Evolutionary conservation across 2,797 vertebrate genomes (phyloP).

Genomic region (Masticophis lateralis): DNA sequence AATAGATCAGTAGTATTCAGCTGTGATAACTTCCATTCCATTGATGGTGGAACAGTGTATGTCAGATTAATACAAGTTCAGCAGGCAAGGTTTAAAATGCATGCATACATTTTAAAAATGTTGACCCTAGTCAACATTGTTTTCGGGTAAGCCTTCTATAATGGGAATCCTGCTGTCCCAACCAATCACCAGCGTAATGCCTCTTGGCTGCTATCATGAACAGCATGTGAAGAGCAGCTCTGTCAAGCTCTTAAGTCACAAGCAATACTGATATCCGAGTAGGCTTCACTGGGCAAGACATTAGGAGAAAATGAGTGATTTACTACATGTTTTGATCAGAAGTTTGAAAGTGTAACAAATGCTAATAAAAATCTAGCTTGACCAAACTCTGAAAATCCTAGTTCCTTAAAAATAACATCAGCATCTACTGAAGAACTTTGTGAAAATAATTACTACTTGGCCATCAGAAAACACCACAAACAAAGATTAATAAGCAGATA

Average conservation of each 20-base stretch:
- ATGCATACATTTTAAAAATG: neutral
- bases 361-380: slow-evolving; percentile 1
- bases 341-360: neutral
- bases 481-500: neutral
- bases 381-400: neutral
- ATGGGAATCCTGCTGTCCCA: neutral
- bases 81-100: neutral
- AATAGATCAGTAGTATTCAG: neutral
- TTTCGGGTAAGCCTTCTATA: neutral
- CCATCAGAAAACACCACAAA: neutral
- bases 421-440: neutral
- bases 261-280: neutral
- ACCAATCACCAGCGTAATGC: neutral
- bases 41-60: neutral
- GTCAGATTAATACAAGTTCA: neutral
- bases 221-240: neutral
- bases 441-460: neutral
- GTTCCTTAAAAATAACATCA: neutral
- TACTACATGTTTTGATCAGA: slow-evolving; percentile 1
- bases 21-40: neutral
- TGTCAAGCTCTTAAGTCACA: neutral
- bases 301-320: neutral
- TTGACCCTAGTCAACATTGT: neutral
- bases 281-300: neutral
- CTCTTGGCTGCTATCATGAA: neutral